phyloP scores from a whole-genome alignment of 2,888 invertebrate species.

The Atethmia centrago region DNA sequence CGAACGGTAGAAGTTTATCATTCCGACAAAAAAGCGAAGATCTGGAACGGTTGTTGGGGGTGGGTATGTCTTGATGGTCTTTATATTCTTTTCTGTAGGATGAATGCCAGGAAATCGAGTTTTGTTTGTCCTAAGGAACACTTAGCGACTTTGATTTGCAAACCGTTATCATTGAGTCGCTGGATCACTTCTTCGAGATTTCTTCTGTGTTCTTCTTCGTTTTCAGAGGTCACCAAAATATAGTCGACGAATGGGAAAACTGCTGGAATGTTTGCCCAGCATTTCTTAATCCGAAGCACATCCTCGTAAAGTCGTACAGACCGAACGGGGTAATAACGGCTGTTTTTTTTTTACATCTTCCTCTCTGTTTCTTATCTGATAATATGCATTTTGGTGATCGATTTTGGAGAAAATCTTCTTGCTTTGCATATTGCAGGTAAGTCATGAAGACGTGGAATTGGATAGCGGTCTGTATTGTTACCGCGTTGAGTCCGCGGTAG shows the following conservation, averaged over 20 bases:
- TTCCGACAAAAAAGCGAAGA: too few relatives aligned
- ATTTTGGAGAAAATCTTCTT: constrained; percentile 10
- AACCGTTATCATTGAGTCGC: background rate
- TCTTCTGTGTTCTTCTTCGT: constrained; percentile 3
- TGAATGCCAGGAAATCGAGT: constrained; percentile 29
- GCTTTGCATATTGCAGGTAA: background rate
- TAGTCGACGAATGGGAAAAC: background rate
- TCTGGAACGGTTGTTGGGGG: constrained; percentile 15
- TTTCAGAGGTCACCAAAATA: constrained; percentile 7
- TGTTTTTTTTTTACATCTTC: constrained; percentile 36
- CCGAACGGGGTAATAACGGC: constrained; percentile 33
- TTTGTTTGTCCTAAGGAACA: constrained; percentile 12
- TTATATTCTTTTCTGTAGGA: constrained; percentile 16
- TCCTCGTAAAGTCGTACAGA: constrained; percentile 19
- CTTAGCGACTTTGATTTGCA: constrained; percentile 24
- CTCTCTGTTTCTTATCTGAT: constrained; percentile 6
- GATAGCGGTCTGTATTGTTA: constrained; percentile 14
- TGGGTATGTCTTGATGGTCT: constrained; percentile 8
- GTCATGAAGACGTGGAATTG: background rate
- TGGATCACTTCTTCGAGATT: constrained; percentile 20
- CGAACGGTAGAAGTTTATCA: too few relatives aligned
- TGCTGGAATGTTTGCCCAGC: constrained; percentile 23
- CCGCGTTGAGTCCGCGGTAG: constrained; percentile 13
- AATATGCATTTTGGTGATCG: constrained; percentile 10
- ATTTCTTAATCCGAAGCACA: constrained; percentile 25